Conservation (phyloP, 2,113 vertebrate genomes). For the Ceratotherium simum region DNA sequence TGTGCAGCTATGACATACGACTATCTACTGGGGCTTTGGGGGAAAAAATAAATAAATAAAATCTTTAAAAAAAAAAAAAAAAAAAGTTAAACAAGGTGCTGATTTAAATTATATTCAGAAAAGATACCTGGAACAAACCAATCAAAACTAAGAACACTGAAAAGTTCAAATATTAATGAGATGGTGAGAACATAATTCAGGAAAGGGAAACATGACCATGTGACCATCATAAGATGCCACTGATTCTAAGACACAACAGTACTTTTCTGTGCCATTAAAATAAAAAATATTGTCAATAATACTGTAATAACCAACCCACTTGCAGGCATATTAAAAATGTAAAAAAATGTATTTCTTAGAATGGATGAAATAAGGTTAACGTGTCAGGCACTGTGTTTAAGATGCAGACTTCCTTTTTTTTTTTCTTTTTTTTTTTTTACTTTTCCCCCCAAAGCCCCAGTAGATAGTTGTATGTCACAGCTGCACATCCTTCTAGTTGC, state of each 20-base stretch:
- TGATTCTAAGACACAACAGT: neutral
- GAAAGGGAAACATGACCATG: neutral
- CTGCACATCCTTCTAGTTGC: too few relatives aligned
- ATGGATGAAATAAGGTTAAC: neutral
- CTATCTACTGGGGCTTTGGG: too few relatives aligned
- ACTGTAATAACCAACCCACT: neutral
- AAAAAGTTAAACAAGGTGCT: neutral
- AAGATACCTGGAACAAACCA: neutral
- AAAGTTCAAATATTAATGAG: neutral
- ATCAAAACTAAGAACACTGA: neutral
- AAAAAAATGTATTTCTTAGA: neutral
- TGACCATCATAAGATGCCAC: neutral
- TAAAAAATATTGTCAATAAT: neutral
- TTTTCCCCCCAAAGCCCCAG: too few relatives aligned
- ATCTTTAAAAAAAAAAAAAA: too few relatives aligned
- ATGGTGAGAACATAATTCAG: neutral
- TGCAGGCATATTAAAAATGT: neutral
- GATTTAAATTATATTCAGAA: neutral
- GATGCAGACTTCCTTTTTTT: too few relatives aligned
- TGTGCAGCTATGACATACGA: too few relatives aligned
- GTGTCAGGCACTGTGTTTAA: neutral
- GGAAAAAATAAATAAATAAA: too few relatives aligned
- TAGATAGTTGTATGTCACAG: too few relatives aligned
- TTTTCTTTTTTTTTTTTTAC: too few relatives aligned
- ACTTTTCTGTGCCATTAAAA: neutral